Base-by-base conservation (phyloP, 2,113 vertebrate genomes). In the Zeus faber region DNA sequence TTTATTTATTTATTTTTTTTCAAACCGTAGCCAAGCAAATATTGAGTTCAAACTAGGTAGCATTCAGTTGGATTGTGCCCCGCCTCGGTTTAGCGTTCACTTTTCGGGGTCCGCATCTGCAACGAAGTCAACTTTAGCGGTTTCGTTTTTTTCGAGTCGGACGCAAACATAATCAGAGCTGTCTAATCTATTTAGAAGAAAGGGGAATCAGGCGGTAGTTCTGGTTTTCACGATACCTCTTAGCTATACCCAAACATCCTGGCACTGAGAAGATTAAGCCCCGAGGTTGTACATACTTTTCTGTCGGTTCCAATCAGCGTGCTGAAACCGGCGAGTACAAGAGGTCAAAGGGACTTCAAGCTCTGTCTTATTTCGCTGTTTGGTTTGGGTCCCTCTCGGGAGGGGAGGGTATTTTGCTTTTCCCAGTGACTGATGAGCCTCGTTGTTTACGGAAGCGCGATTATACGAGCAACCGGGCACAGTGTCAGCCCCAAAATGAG, bases 391-490 rank as follows among this genome's bases (percentile, higher is more conserved):
- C 43, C 45, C 54, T 72, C 60, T 69, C 52, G 54, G 40, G 37
- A 65, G 47, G 67, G 61, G 7, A 71, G 64, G 54, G 48, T 70
- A 65, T 78, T 82, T 81, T 61, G 46, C 50, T 67, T 71, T 81
- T 77, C 57, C 71, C 67, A 62, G 52, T 70, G 70, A 76, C 74
- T 57, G 70, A 72, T 75, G 37, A 40, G 44, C 26, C 35, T 70
- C 2, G n/a, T 55, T 82, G 72, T 87, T 85, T 83, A 80, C 39
- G 65, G 76, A 84, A 79, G 72, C 72, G 22, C 58, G 59, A 66
- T 70, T 76, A 77, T 79, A 77, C 6, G 60, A 81, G 72, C 21
- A 23, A 77, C 67, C 67, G 66, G 64, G 63, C 70, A 62, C 21
- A 43, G 8, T 16, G 35, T 39, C 54, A 45, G 41, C 69, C 67